Evolutionary conservation across 2,888 invertebrate species (phyloP), one percentile per base, ranked within the genome.

Genomic region (Spicauda simplicius): DNA sequence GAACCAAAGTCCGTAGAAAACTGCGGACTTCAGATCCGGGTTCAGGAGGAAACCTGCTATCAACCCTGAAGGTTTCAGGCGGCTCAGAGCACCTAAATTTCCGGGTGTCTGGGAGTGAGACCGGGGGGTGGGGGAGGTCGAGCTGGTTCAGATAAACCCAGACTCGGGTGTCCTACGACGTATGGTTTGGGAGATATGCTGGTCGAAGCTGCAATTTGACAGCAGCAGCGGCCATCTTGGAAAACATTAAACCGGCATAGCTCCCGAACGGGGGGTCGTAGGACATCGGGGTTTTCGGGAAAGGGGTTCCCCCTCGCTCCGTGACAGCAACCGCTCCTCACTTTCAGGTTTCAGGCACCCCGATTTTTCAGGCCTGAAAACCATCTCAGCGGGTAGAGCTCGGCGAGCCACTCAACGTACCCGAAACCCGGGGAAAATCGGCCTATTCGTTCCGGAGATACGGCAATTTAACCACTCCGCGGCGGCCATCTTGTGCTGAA

Each of bases 181-280:
- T n/a, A n/a, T 19, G 19, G 48, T 18, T 8, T 7, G 20, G 59
- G 59, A 50, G 59, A 8, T 59, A 59, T 14, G 10, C 11, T 10
- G 2, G 19, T 25, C 45, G 19, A 59, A 50, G 5, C n/a, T 6
- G n/a, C 20, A 48, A 2, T 30, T 30, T 50, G 50, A 59, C 59
- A 59, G 48, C 18, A n/a, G 6, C 14, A 30, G 20, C 59, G 41
- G 50, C 59, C 59, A 59, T 59, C 2, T 59, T 59, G 59, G 11
- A 33, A 50, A 41, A 14, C 5, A 50, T 50, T 8, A 50, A 18
- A n/a, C 50, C 19, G 12, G 10, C 25, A 30, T 59, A 59, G 16
- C 59, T 59, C 59, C 48, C 7, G 5, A 59, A 59, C 48, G 19
- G 48, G 19, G 6, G 14, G 50, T 50, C 59, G 59, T 8, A 59